Evolutionary conservation across 1,140 invertebrate genomes (phyloP).

Genomic region (Eumaeus atala): DNA sequence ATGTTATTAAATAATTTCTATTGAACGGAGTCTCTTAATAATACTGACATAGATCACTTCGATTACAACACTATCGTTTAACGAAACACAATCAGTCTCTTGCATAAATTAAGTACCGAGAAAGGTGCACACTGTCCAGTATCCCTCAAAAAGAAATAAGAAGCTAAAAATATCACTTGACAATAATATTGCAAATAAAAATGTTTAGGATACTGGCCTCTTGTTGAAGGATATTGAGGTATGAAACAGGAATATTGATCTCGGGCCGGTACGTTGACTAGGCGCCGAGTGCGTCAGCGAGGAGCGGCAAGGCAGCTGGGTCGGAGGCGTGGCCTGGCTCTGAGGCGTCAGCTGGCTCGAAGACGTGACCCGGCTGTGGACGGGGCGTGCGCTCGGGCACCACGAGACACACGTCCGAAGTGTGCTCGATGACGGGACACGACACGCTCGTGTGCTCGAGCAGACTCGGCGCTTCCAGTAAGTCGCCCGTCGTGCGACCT

Average conservation of each 20-base stretch:
- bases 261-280: constrained; percentile 5
- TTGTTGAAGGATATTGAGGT: background rate
- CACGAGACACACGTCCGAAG: constrained; percentile 52
- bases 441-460: constrained; percentile 62
- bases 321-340: constrained; percentile 20
- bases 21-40: constrained; percentile 65
- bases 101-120: constrained; percentile 19
- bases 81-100: constrained; percentile 20
- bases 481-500: constrained; percentile 33
- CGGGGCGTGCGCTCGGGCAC: constrained; percentile 22
- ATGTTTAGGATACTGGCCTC: background rate
- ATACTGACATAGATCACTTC: constrained; percentile 67
- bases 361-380: too few relatives aligned
- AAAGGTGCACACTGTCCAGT: background rate
- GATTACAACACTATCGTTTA: constrained; percentile 31
- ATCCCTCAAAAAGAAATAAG: background rate
- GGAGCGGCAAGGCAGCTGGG: constrained; percentile 54
- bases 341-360: too few relatives aligned
- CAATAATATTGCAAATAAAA: too few relatives aligned
- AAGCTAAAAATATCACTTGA: background rate
- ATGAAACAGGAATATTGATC: background rate
- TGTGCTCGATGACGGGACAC: constrained; percentile 60
- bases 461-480: constrained; percentile 53
- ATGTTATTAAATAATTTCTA: constrained; percentile 74
- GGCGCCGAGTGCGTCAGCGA: constrained; percentile 43